A percentile compares a stretch with the other conserved stretches of the same genome.
These are phyloP conservation scores for Bostrychus sinensis DNA, from an alignment of 2,113 vertebrate genomes.

Conservation along the genomic window DNA sequence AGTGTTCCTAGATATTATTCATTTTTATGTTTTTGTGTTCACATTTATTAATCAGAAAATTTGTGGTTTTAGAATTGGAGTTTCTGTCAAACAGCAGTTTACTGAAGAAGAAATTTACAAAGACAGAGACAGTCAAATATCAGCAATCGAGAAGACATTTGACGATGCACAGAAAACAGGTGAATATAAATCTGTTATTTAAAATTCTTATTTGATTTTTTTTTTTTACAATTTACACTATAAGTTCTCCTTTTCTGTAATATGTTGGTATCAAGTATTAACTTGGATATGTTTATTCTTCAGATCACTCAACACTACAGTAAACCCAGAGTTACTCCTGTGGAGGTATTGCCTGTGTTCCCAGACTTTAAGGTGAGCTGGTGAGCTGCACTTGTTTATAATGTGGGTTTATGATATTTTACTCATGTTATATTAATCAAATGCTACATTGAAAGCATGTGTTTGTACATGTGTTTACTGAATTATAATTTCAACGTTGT, in stretches of 20 bases:
- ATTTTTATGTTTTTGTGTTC: background rate
- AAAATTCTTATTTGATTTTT: background rate
- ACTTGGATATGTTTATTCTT: background rate
- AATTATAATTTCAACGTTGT: no score
- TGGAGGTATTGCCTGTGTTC: conserved; percentile 90
- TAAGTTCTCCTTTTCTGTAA: background rate
- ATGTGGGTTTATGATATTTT: background rate
- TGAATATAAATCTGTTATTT: conserved; percentile 46
- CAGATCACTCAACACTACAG: conserved; percentile 92
- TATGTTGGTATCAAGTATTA: background rate
- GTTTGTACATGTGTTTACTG: no score
- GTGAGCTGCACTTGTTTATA: no score
- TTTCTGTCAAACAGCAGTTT: conserved; percentile 96
- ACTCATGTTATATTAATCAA: background rate
- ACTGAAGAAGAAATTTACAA: conserved; percentile 98
- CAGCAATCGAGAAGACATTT: conserved; percentile 95
- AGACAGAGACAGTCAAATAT: conserved; percentile 93
- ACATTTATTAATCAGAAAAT: background rate
- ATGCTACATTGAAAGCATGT: background rate
- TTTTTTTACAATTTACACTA: background rate
- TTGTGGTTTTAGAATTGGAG: conserved; percentile 83
- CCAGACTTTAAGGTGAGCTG: conserved; percentile 91
- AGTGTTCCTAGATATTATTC: conserved; percentile 5
- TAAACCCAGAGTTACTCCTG: conserved; percentile 91
- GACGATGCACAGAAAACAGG: conserved; percentile 93